Percentiles rank a stretch among this genome's conserved stretches.
These are phyloP conservation scores for Neodontobutis hainanensis DNA, from an alignment of 2,113 vertebrate species.

Conservation along the genomic window DNA sequence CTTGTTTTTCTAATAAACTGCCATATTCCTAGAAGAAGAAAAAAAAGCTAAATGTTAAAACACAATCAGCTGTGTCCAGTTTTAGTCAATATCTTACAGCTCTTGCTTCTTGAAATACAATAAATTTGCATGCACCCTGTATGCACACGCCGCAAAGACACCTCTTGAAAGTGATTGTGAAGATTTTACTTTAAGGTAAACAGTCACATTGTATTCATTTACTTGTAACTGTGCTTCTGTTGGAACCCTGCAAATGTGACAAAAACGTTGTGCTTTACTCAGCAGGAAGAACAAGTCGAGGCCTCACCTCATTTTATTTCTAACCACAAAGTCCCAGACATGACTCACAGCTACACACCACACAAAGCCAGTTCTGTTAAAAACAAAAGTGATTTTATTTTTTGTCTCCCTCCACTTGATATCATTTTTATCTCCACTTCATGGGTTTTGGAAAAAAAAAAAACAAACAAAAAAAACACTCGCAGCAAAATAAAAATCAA, in stretches of 20 bases:
- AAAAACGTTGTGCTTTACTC: constrained; percentile 30
- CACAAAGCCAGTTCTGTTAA: constrained; percentile 67
- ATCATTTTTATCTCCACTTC: constrained; percentile 68
- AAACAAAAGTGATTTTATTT: constrained; percentile 77
- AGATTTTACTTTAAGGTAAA: too few relatives aligned
- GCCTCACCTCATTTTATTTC: constrained; percentile 39
- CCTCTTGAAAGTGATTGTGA: too few relatives aligned
- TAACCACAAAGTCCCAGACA: constrained; percentile 34
- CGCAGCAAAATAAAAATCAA: constrained; percentile 41
- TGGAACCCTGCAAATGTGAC: constrained; percentile 28
- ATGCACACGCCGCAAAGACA: too few relatives aligned
- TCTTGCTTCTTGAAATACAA: too few relatives aligned
- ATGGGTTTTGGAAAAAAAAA: constrained; percentile 70
- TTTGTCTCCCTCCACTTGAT: constrained; percentile 71
- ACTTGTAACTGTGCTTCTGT: too few relatives aligned
- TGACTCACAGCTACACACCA: constrained; percentile 45
- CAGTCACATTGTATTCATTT: too few relatives aligned
- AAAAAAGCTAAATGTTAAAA: too few relatives aligned
- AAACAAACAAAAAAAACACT: constrained; percentile 18
- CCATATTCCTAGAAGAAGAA: too few relatives aligned
- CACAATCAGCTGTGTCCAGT: too few relatives aligned
- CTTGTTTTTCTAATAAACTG: too few relatives aligned
- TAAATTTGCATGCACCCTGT: too few relatives aligned
- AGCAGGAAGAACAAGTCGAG: constrained; percentile 48
- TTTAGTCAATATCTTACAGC: too few relatives aligned